Evolutionary conservation across 37 sponge, comb jelly and placozoan species (phyloP), one percentile per base, ranked within the genome.

Genomic region (Halisarca cf. caerulea): DNA sequence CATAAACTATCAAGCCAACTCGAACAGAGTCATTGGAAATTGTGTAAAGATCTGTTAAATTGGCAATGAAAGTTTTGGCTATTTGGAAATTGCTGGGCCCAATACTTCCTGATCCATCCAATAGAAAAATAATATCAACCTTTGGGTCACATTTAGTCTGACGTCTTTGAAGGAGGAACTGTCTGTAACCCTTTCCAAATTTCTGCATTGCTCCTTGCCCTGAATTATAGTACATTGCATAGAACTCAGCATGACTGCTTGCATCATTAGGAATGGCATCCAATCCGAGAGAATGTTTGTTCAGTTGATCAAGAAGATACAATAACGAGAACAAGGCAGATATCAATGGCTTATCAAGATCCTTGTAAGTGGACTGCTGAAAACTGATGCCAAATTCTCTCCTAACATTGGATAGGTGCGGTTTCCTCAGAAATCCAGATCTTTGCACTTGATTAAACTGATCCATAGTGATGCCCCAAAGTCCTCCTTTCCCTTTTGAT

Each of bases 101-200:
- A 66, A 82, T 38, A 66, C 62, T 66, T 7, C 83, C 83, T 5
- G 83, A 82, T 36, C 53, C 43, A 82, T 82, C 83, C 25, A 82
- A 27, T 4, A 59, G 66, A 39, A 82, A 82, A 51, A 82, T 82
- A 3, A 82, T 62, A 53, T 82, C 83, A 62, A 41, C 45, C 5
- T 30, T 21, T 81, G 82, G 61, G 41, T 33, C 30, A 30, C 72
- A 71, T 32, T 5, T 4, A 3, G 5, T 5, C 41, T 71, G 40
- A 4, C 72, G 6, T 30, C 7, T 37, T 3, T 71, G 30, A 5
- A 6, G 23, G 40, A 37, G 40, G 32, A 34, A 71, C 7, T 30
- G 23, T 20, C 32, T 32, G 40, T 71, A 71, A 18, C 40, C 41
- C 6, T 15, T 18, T 7, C 7, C 5, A 39, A 71, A 71, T 8